Base-by-base conservation (phyloP, 2,797 vertebrate genomes). In the Sciurus vulgaris region DNA sequence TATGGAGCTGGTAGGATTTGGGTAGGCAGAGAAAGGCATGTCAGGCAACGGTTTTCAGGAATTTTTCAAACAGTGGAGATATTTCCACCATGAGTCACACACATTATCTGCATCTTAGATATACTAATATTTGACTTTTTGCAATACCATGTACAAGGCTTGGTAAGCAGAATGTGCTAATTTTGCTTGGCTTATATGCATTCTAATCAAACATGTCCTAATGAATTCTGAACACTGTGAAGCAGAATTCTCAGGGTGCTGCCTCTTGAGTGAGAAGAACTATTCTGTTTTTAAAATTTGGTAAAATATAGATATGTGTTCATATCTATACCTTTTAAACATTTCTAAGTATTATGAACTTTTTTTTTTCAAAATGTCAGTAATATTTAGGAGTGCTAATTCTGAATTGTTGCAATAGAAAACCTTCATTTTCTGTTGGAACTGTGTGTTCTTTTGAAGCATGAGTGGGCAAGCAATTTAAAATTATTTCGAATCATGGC, bases 21-120 rank as follows among this genome's bases (percentile, higher is more conserved):
- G 47, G 86, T 77, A 83, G 92, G 92, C 83, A 91, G 82, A 70
- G 56, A 74, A 79, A 79, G 56, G 28, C 91, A 97, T 84, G 76
- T 56, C 47, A 79, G 90, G 69, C 54, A 74, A 51, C 0, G 0
- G 56, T 72, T 65, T 90, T 30, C 35, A 85, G 76, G 89, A 93
- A 86, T 92, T 95, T 97, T 35, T 61, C 72, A 63, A 86, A 93
- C 86, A 96, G 91, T 89, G 77, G 41, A 69, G 2, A 1, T 73
- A 85, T 92, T 94, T 93, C 74, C 65, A 85, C 41, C 81, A 72
- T 70, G 65, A 83, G 79, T 54, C 44, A 72, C 33, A 86, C 51
- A 70, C 28, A 51, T 1, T 92, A 82, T 78, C 38, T 78, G 69
- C 56, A 72, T 92, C 95, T 86, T 84, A 86, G 33, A 81, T 30